Evolutionary conservation across 2,113 vertebrate genomes (phyloP), one percentile per base, ranked within the genome.

Genomic region (Tragelaphus imberbis): DNA sequence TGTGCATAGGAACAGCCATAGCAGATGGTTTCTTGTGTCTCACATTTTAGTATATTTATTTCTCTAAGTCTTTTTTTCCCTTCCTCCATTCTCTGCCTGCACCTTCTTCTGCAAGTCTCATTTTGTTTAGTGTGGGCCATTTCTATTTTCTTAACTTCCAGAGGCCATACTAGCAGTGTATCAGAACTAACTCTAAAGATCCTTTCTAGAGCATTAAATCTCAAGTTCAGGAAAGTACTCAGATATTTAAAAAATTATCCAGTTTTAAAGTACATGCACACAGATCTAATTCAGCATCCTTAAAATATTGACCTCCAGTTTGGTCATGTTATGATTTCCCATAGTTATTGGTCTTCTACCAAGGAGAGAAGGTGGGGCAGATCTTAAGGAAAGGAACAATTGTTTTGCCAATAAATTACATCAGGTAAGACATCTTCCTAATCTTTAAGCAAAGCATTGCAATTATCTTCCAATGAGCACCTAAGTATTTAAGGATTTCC

Each of bases 261-360:
- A 44, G 2, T 79, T 79, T 88, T 68, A 19, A 55, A 93, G 49
- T 55, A 7, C 2, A 21, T 27, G 6, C 23, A 47, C n/a, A 21
- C 15, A 17, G 15, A 55, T 7, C 0, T 90, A 30, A 88, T 17
- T 55, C 6, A 51, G 5, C 4, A 58, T 0, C 33, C 13, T 81
- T 71, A 44, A 93, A 88, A 75, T 84, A 71, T 12, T 65, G 2
- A 30, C 4, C 17, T 25, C 25, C 40, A 21, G 30, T 68, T 68
- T 56, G 58, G 16, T 87, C 7, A 36, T 81, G 8, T 23, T 84
- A 49, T 56, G 17, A 9, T 16, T 84, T 13, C 44, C 10, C 2
- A 5, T 15, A 88, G 65, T 61, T 96, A 56, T 44, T 95, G 4
- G 36, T 88, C 47, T 51, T 2, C 2, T 88, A 13, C 13, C 7